phyloP scores from a whole-genome alignment of 2,113 vertebrate genomes.

The Sterrhoptilus dennistouni region DNA sequence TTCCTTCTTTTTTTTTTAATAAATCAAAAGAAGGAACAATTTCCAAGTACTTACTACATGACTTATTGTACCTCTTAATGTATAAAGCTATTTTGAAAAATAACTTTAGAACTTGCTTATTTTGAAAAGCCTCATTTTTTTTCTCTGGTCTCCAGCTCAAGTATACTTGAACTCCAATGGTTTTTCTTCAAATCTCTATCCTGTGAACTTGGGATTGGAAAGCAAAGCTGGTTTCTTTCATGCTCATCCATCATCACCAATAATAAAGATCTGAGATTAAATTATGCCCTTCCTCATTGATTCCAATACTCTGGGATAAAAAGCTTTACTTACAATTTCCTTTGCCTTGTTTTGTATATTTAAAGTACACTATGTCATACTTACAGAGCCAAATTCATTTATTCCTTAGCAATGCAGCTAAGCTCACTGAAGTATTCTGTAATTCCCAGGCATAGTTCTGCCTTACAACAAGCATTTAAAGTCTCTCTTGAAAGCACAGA shows the following conservation, averaged over 20 bases:
- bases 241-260: background rate
- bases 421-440: background rate
- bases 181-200: background rate
- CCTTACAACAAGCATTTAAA: background rate
- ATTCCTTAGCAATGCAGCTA: constrained; percentile 4
- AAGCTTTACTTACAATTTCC: constrained; percentile 55
- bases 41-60: background rate
- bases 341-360: constrained; percentile 13
- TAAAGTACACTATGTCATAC: background rate
- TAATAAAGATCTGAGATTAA: constrained; percentile 10
- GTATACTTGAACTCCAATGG: background rate
- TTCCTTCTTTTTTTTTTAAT: background rate
- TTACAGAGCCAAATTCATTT: constrained; percentile 24
- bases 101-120: background rate
- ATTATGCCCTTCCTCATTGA: background rate
- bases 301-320: constrained; percentile 32
- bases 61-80: background rate
- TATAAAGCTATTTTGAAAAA: background rate
- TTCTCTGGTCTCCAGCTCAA: background rate
- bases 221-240: constrained; percentile 13
- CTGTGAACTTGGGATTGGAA: background rate
- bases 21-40: background rate
- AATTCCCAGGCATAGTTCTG: background rate
- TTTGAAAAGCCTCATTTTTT: constrained; percentile 14
- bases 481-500: background rate